A percentile compares a stretch with the other conserved stretches of the same genome.
Evolutionary conservation across 1,140 invertebrate species (phyloP).

Genomic region (Amyelois transitella): DNA sequence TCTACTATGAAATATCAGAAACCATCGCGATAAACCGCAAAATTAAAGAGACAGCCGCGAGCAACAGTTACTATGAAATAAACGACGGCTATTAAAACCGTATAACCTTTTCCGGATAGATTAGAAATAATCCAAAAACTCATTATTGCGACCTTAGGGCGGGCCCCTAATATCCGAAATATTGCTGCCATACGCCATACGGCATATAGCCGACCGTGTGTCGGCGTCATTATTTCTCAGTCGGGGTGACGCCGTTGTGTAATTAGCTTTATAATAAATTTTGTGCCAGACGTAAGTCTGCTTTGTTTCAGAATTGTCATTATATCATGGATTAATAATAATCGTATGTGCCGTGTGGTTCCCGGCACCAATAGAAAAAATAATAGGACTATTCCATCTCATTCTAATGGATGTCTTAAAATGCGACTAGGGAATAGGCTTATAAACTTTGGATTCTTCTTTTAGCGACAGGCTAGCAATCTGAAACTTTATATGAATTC

Average conservation of each 20-base stretch:
- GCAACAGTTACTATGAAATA: too few species aligned
- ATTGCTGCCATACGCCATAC: background rate
- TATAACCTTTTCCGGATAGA: conserved; percentile 9
- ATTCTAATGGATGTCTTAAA: too few species aligned
- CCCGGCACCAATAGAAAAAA: too few species aligned
- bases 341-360: too few species aligned
- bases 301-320: background rate
- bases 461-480: too few species aligned
- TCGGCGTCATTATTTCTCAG: conserved; percentile 7
- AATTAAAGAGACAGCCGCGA: too few species aligned
- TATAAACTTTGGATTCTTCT: too few species aligned
- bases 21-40: too few species aligned
- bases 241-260: conserved; percentile 8
- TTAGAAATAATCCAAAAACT: conserved; percentile 12
- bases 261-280: conserved; percentile 16
- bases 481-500: too few species aligned
- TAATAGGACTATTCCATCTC: too few species aligned
- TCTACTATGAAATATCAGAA: too few species aligned
- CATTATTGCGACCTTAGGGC: conserved; percentile 8
- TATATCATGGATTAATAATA: background rate
- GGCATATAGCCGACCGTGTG: conserved; percentile 7
- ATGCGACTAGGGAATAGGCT: too few species aligned
- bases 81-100: background rate
- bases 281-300: background rate
- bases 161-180: conserved; percentile 3